Evolutionary conservation across 2,888 invertebrate genomes (phyloP).

Genomic region (Tetragonisca angustula): DNA sequence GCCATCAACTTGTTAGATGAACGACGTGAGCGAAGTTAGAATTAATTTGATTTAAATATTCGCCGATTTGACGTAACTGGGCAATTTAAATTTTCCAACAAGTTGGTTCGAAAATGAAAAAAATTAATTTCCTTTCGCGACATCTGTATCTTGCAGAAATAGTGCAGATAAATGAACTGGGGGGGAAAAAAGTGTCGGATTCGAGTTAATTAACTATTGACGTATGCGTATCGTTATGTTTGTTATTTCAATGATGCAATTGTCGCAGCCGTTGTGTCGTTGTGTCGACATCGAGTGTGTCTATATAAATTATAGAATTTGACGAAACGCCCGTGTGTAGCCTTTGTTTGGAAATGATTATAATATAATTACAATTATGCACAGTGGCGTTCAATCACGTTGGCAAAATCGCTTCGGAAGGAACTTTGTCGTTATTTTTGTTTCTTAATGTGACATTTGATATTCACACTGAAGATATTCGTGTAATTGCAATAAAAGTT

Average conservation of each 20-base stretch:
- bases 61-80: too few species aligned
- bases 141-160: too few species aligned
- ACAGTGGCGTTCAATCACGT: not conserved
- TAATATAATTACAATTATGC: not conserved
- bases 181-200: not conserved
- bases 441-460: not conserved
- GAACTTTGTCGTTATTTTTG: not conserved
- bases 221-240: not conserved
- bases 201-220: not conserved
- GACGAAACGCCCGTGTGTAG: not conserved
- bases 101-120: too few species aligned
- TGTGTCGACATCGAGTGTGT: not conserved
- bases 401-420: not conserved
- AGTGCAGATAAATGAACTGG: not conserved
- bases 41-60: not conserved
- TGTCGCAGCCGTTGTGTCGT: not conserved
- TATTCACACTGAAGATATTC: not conserved
- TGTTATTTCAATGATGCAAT: not conserved
- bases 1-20: too few species aligned
- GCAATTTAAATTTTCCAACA: too few species aligned
- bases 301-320: not conserved
- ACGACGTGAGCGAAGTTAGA: not conserved
- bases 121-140: too few species aligned
- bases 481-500: not conserved
- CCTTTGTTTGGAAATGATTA: not conserved